Base-by-base conservation (phyloP, 2,888 invertebrate genomes). In the Eurois occulta region DNA sequence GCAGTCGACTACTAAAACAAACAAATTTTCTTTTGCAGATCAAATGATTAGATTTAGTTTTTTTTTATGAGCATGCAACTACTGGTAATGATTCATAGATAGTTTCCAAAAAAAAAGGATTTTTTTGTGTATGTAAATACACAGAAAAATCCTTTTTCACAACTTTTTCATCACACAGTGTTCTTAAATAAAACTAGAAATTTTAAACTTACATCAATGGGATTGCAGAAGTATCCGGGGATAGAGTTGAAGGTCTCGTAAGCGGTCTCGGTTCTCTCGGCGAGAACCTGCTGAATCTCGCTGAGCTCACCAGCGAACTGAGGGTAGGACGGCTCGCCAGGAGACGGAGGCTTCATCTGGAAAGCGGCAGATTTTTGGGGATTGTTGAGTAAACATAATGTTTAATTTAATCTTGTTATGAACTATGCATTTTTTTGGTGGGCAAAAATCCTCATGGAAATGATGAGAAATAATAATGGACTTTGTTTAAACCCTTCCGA, bases 171-270 rank as follows among this genome's bases (percentile, higher is more conserved):
- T 4, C 60, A 60, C 60, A 32, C 8, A 32, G 18, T 35, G 32
- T 32, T 32, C 32, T 21, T 32, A 18, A 21, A 32, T 60, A 60
- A 21, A 60, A 60, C 21, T 32, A 60, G 7, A 21, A 32, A 32
- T 32, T 32, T 4, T 62, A 11, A 1, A 41, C 93, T 90, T 68
- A 94, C 94, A 72, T 94, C 92, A 11, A 97, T 97, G 35, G 97
- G 95, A 91, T 98, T 98, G 92, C 98, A 98, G 24, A 95, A 97
- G 91, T 98, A 97, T 16, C 99, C 99, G 68, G 98, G 98, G 89
- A 99, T 98, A 66, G 97, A 96, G 94, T 99, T 99, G 92, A 99
- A 98, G 2, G 98, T 97, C 70, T 98, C 97, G 24, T 98, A 97
- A 8, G 98, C 98, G 93, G 98, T 96, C 84, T 97, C 95, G 0